Percentiles rank a stretch among this genome's conserved stretches.
phyloP scores from a whole-genome alignment of 2,113 vertebrate species.

The Diadophis punctatus region DNA sequence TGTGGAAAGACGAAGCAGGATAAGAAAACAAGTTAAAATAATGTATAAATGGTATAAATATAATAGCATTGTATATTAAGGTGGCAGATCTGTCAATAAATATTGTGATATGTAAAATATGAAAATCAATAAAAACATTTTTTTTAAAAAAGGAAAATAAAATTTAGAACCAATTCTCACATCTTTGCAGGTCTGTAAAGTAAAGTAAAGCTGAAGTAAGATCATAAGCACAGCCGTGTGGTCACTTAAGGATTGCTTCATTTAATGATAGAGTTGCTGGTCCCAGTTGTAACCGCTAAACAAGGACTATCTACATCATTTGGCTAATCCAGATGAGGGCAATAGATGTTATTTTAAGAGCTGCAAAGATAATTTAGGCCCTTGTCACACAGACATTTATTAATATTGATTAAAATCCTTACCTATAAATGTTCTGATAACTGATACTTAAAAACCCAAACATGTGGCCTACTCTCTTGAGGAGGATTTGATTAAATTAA shows the following conservation, averaged over 20 bases:
- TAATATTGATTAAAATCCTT: not conserved
- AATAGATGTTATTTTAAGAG: not conserved
- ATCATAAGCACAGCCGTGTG: not conserved
- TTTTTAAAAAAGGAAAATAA: no score
- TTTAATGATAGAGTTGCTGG: not conserved
- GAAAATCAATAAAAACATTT: no score
- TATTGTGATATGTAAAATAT: no score
- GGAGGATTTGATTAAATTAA: constrained; percentile 19
- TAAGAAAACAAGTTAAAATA: no score
- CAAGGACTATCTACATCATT: not conserved
- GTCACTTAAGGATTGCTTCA: not conserved
- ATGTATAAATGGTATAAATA: no score
- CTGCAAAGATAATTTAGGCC: not conserved
- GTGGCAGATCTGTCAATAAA: no score
- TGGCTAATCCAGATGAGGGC: not conserved
- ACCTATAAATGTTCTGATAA: not conserved
- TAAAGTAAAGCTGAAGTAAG: not conserved
- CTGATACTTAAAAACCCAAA: not conserved
- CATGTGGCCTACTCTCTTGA: not conserved
- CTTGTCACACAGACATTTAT: not conserved
- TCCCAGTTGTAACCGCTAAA: not conserved
- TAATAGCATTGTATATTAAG: no score
- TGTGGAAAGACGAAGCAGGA: no score
- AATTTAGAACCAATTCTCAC: not conserved
- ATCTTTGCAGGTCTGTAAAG: not conserved